Conservation (phyloP, 2,113 vertebrate genomes). For the Megaceryle maxima region DNA sequence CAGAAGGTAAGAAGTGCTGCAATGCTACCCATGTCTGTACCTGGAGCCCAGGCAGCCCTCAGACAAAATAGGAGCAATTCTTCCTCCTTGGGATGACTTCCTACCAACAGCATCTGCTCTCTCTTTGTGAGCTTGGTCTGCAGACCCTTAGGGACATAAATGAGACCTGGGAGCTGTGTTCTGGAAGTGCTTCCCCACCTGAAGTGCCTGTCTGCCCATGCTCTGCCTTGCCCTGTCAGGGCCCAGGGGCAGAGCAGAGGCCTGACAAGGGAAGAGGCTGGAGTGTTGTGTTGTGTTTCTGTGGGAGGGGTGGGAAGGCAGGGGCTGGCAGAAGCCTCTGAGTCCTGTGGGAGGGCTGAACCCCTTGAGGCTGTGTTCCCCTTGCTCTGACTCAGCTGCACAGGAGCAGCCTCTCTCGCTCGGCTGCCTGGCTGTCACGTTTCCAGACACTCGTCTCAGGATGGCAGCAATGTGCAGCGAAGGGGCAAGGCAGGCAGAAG, state of each 20-base stretch:
- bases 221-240: slow-evolving; percentile 13
- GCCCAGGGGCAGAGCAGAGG: not conserved
- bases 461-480: slow-evolving; percentile 68
- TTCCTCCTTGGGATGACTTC: not conserved
- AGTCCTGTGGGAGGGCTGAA: not conserved
- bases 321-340: not conserved
- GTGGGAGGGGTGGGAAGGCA: not conserved
- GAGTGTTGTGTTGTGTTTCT: not conserved
- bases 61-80: not conserved
- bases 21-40: not conserved
- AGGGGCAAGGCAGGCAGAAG: slow-evolving; percentile 66
- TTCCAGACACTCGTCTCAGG: slow-evolving; percentile 65
- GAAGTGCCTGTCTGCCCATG: slow-evolving; percentile 12
- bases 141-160: not conserved
- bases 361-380: not conserved
- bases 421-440: slow-evolving; percentile 54
- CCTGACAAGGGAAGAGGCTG: not conserved
- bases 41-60: not conserved
- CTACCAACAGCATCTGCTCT: not conserved
- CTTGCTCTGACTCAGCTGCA: slow-evolving; percentile 56
- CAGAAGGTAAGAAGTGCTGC: slow-evolving; percentile 83
- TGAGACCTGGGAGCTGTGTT: not conserved
- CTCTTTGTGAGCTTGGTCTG: not conserved
- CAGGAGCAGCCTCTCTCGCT: slow-evolving; percentile 25
- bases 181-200: not conserved